phyloP scores from a whole-genome alignment of 2,888 invertebrate genomes.

The Onthophagus sagittarius region DNA sequence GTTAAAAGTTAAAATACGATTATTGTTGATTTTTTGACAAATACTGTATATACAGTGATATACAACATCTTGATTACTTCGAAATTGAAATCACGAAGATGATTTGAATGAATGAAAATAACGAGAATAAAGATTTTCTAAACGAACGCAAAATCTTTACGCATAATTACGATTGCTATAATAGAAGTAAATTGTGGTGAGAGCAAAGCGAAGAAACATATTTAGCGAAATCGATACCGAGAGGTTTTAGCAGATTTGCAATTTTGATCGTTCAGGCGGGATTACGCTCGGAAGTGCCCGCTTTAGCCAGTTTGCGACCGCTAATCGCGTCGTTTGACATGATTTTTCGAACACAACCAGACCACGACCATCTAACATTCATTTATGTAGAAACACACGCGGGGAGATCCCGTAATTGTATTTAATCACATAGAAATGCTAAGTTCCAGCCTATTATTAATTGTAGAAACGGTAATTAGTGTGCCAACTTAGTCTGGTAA shows the following conservation, averaged over 20 bases:
- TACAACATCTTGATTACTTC: too few relatives aligned
- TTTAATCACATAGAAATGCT: conserved; percentile 18
- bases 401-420: conserved; percentile 12
- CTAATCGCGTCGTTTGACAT: not conserved
- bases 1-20: too few relatives aligned
- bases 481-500: not conserved
- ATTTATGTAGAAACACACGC: conserved; percentile 11
- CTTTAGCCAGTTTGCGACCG: not conserved
- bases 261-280: not conserved
- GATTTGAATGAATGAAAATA: too few relatives aligned
- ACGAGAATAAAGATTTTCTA: too few relatives aligned
- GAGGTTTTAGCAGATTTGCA: not conserved
- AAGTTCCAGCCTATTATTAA: conserved; percentile 13
- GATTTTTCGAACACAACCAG: not conserved
- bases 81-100: too few relatives aligned
- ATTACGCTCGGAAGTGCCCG: not conserved
- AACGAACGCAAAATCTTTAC: too few relatives aligned
- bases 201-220: too few relatives aligned
- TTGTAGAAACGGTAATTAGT: conserved; percentile 16
- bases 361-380: conserved; percentile 23
- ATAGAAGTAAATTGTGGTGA: too few relatives aligned
- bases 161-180: not conserved
- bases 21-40: too few relatives aligned
- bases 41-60: too few relatives aligned
- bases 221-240: too few relatives aligned